A percentile compares a stretch with the other conserved stretches of the same genome.
Conservation (phyloP, 2,113 vertebrate species). For the Thalassoma bifasciatum region DNA sequence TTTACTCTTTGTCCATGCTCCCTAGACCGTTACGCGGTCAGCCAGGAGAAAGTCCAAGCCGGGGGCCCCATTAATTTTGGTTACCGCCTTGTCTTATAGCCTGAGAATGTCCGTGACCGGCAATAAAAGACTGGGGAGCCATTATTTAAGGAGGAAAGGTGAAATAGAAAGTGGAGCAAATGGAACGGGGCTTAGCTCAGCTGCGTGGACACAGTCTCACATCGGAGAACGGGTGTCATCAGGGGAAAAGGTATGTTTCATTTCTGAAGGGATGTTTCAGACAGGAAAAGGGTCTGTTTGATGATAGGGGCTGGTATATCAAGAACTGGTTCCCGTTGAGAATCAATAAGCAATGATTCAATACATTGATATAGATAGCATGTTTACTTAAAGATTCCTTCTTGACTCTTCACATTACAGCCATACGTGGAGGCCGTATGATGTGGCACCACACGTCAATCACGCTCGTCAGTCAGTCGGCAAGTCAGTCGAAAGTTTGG, state of each 20-base stretch:
- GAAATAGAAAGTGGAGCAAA: constrained; percentile 53
- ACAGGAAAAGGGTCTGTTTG: neutral
- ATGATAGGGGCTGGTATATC: too few species aligned
- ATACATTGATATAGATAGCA: too few species aligned
- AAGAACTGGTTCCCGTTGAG: too few species aligned
- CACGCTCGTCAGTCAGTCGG: too few species aligned
- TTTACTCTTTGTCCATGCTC: constrained; percentile 54
- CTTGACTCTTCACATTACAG: too few species aligned
- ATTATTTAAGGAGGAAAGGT: constrained; percentile 68
- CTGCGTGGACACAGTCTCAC: constrained; percentile 42
- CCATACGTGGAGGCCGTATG: too few species aligned
- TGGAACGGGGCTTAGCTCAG: constrained; percentile 45
- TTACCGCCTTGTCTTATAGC: constrained; percentile 69
- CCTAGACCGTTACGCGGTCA: constrained; percentile 66
- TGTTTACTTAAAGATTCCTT: too few species aligned
- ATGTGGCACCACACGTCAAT: too few species aligned
- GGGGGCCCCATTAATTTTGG: constrained; percentile 72
- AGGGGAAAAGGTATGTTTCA: constrained; percentile 27
- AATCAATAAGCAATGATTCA: too few species aligned
- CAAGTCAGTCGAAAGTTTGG: too few species aligned
- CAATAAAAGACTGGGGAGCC: constrained; percentile 59
- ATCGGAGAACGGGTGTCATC: constrained; percentile 34
- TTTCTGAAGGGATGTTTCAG: constrained; percentile 29
- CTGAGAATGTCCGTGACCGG: constrained; percentile 56
- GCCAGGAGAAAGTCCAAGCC: constrained; percentile 59